phyloP scores from a whole-genome alignment of 1,140 invertebrate genomes.

The Magallana gigas region DNA sequence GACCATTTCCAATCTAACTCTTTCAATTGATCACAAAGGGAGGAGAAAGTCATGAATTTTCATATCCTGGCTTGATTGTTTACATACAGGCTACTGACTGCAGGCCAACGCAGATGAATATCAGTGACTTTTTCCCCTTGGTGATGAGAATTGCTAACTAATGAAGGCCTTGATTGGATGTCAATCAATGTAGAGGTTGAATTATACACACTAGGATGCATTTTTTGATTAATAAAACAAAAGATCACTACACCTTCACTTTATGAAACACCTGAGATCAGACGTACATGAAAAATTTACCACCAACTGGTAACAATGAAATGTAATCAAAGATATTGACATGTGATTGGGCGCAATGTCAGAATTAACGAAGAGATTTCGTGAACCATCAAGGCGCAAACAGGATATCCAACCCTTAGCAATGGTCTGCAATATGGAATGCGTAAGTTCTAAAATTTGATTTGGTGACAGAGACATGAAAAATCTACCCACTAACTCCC shows the following conservation, averaged over 20 bases:
- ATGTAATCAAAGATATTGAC: constrained; percentile 36
- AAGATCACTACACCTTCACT: constrained; percentile 3
- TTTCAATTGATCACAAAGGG: constrained; percentile 31
- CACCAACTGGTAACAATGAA: constrained; percentile 7
- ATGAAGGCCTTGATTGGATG: constrained; percentile 26
- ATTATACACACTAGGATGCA: constrained; percentile 25
- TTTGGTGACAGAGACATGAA: constrained; percentile 28
- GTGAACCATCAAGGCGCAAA: neutral
- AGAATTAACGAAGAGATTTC: neutral
- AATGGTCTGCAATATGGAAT: constrained; percentile 5
- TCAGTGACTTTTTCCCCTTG: constrained; percentile 21
- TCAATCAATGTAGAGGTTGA: constrained; percentile 10
- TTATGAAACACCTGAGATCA: constrained; percentile 30
- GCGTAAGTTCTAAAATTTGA: constrained; percentile 18
- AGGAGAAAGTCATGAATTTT: constrained; percentile 27
- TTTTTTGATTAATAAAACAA: constrained; percentile 35
- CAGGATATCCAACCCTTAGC: neutral
- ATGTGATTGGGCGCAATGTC: neutral
- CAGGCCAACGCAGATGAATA: constrained; percentile 24
- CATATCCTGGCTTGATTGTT: constrained; percentile 23
- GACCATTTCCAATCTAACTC: constrained; percentile 35
- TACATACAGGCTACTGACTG: constrained; percentile 31
- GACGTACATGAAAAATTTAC: constrained; percentile 13
- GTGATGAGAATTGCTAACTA: constrained; percentile 26
- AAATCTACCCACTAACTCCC: constrained; percentile 19